These are phyloP conservation scores for Phataginus tricuspis DNA, from an alignment of 2,797 vertebrate species.

Conservation along the genomic window DNA sequence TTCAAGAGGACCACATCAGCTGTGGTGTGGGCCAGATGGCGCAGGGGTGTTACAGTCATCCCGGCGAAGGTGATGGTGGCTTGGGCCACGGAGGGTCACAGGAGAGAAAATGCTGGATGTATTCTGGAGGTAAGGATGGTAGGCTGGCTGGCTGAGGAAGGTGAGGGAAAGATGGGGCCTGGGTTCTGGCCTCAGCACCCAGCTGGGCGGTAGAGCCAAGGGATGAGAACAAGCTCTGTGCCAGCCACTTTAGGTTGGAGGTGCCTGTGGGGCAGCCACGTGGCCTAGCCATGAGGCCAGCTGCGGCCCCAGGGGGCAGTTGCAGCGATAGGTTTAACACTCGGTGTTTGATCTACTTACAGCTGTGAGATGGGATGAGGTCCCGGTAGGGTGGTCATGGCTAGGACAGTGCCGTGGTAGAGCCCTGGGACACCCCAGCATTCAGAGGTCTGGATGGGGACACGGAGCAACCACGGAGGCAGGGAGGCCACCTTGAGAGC, in stretches of 20 bases:
- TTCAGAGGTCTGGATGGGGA: neutral
- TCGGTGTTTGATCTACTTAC: too few relatives aligned
- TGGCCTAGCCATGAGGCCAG: too few relatives aligned
- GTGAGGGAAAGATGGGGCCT: too few relatives aligned
- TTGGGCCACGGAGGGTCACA: neutral
- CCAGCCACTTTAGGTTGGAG: neutral
- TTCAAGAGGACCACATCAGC: neutral
- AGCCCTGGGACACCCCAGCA: neutral
- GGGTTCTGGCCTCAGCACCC: neutral
- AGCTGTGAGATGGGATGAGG: neutral
- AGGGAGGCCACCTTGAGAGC: neutral
- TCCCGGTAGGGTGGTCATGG: accelerated
- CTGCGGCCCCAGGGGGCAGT: neutral
- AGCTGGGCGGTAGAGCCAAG: neutral
- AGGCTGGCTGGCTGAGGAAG: neutral
- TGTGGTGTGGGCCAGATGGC: neutral
- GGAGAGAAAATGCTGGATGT: neutral
- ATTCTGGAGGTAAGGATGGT: neutral
- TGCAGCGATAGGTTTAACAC: neutral
- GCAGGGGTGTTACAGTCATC: accelerated
- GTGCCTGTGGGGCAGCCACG: accelerated
- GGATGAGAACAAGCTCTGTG: accelerated
- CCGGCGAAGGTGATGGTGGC: neutral
- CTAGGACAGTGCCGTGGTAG: neutral
- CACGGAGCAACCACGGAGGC: too few relatives aligned